Percentiles rank a stretch among this genome's conserved stretches.
Evolutionary conservation across 1,140 invertebrate genomes (phyloP).

Genomic region (Armadillidium nasatum): DNA sequence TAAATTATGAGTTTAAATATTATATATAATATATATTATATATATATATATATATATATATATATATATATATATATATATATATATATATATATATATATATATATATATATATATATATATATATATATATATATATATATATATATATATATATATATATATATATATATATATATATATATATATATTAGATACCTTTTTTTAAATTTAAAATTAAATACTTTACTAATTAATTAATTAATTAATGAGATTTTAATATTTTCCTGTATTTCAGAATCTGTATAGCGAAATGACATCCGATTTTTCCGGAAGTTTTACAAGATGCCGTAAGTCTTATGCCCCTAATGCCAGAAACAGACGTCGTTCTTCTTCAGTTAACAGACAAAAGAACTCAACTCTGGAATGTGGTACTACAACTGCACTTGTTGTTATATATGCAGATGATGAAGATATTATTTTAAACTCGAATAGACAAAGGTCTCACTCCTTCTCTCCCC

Average conservation of each 20-base stretch:
- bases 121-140: neutral
- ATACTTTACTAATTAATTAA: neutral
- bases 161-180: slow-evolving; percentile 15
- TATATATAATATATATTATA: too few species aligned
- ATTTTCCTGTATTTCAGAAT: neutral
- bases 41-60: too few species aligned
- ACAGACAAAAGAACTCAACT: neutral
- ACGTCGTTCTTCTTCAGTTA: neutral
- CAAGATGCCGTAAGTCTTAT: neutral
- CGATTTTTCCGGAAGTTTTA: neutral
- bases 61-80: too few species aligned
- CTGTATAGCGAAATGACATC: neutral
- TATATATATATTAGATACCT: neutral
- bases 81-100: slow-evolving; percentile 9
- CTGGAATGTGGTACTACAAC: neutral
- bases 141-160: slow-evolving; percentile 9
- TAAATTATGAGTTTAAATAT: too few species aligned
- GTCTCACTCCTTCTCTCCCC: neutral
- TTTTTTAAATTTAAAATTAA: neutral
- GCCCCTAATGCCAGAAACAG: neutral
- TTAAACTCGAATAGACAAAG: neutral
- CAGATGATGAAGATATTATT: neutral
- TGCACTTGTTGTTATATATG: neutral
- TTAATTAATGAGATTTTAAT: neutral
- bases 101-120: slow-evolving; percentile 15